Percentiles rank a stretch among this genome's conserved stretches.
These are phyloP conservation scores for Trachurus trachurus DNA, from an alignment of 2,797 vertebrate species.

Conservation along the genomic window DNA sequence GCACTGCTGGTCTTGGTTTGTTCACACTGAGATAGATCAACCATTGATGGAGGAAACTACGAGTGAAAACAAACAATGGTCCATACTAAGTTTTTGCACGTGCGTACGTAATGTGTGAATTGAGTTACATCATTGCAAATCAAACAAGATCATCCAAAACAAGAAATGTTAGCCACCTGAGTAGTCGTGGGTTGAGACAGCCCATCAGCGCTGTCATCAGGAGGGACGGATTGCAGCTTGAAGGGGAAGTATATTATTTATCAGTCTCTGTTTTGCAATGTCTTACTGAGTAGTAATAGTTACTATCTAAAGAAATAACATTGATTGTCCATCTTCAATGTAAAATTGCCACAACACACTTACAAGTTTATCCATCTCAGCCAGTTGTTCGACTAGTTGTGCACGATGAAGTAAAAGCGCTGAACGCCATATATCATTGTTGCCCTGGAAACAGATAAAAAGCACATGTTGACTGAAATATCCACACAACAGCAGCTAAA, in stretches of 20 bases:
- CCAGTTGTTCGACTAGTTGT: constrained; percentile 66
- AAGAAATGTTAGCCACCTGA: constrained; percentile 22
- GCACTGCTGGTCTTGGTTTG: not conserved
- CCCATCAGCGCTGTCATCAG: constrained; percentile 33
- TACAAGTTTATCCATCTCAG: constrained; percentile 70
- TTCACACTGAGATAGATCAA: not conserved
- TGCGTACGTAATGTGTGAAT: too few relatives aligned
- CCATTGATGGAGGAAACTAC: constrained; percentile 5
- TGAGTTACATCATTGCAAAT: not conserved
- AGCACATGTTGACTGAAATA: not conserved
- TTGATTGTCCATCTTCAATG: too few relatives aligned
- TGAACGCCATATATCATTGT: constrained; percentile 35
- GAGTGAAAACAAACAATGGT: not conserved
- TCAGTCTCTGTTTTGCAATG: too few relatives aligned
- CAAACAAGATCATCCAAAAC: not conserved
- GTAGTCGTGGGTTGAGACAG: not conserved
- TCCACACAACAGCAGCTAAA: too few relatives aligned
- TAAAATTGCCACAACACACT: constrained; percentile 12
- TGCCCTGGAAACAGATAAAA: constrained; percentile 41
- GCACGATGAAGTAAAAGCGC: constrained; percentile 57
- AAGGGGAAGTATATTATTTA: not conserved
- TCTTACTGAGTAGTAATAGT: too few relatives aligned
- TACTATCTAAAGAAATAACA: not conserved
- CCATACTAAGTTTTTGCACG: not conserved
- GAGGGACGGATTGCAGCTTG: constrained; percentile 60